These are phyloP conservation scores for Pituophis catenifer DNA, from an alignment of 2,113 vertebrate genomes.

Conservation along the genomic window DNA sequence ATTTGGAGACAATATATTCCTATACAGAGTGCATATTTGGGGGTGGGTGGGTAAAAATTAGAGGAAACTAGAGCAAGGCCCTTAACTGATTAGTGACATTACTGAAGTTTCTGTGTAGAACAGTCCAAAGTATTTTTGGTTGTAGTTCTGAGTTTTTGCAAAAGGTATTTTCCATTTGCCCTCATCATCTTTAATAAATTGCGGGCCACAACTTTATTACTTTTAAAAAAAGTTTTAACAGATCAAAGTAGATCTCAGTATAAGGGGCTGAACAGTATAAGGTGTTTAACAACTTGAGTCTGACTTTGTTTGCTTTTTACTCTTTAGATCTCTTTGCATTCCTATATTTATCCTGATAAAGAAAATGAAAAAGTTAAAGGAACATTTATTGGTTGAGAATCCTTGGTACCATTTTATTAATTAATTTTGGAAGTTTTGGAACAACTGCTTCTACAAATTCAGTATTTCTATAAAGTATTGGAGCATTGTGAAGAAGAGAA, in stretches of 20 bases:
- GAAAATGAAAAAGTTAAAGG: background rate
- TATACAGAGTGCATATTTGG: background rate
- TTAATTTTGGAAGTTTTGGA: background rate
- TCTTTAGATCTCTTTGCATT: background rate
- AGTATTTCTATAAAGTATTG: background rate
- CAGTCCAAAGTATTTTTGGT: background rate
- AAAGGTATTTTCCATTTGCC: background rate
- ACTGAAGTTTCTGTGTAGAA: background rate
- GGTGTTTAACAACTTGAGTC: background rate
- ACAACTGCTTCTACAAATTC: background rate
- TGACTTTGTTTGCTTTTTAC: background rate
- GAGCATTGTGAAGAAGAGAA: background rate
- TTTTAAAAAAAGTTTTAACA: background rate
- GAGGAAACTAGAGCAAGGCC: background rate
- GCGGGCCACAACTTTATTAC: background rate
- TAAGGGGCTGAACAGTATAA: background rate
- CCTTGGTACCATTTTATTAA: background rate
- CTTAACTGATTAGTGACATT: background rate
- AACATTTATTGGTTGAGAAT: background rate
- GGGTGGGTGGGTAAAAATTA: too few relatives aligned
- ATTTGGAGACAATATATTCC: background rate
- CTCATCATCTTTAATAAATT: background rate
- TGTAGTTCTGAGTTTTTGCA: background rate
- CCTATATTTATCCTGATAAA: conserved; percentile 4
- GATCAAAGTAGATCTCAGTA: background rate